Conservation (phyloP, 2,888 invertebrate species). For the Mesorhabditis sp. region DNA sequence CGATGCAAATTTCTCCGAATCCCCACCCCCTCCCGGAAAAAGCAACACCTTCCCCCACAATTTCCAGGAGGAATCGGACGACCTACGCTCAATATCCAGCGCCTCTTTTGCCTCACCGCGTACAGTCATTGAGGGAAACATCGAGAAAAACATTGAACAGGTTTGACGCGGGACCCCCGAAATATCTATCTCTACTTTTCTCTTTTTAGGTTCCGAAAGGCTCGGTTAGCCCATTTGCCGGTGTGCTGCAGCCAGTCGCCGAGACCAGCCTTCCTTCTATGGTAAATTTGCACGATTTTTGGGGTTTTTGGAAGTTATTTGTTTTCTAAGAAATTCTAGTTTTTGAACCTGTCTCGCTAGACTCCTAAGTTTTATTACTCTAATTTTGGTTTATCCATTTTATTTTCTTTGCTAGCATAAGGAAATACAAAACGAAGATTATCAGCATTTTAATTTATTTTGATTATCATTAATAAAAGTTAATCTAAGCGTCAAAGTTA, state of each 20-base stretch:
- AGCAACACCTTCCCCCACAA: not conserved
- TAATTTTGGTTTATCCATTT: too few relatives aligned
- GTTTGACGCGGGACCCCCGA: not conserved
- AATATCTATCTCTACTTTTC: not conserved
- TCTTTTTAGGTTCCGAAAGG: not conserved
- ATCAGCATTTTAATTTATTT: too few relatives aligned
- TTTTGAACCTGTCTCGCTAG: too few relatives aligned
- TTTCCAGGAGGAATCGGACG: conserved; percentile 43
- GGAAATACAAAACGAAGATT: too few relatives aligned
- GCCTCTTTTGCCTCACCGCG: conserved; percentile 37
- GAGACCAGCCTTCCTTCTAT: too few relatives aligned
- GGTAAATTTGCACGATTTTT: too few relatives aligned
- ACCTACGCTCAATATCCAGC: conserved; percentile 32
- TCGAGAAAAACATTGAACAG: conserved; percentile 15
- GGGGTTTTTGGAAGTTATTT: conserved; percentile 5
- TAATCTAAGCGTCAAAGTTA: too few relatives aligned
- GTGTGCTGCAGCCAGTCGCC: conserved; percentile 10
- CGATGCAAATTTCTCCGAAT: not conserved
- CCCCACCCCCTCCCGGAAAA: not conserved
- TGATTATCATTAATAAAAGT: too few relatives aligned
- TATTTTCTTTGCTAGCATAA: too few relatives aligned
- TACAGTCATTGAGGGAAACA: conserved; percentile 29
- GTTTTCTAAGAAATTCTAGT: not conserved
- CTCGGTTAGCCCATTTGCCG: conserved; percentile 8
- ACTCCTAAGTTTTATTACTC: too few relatives aligned